Base-by-base conservation (phyloP, 2,888 invertebrate species). In the Petrolisthes cinctipes region DNA sequence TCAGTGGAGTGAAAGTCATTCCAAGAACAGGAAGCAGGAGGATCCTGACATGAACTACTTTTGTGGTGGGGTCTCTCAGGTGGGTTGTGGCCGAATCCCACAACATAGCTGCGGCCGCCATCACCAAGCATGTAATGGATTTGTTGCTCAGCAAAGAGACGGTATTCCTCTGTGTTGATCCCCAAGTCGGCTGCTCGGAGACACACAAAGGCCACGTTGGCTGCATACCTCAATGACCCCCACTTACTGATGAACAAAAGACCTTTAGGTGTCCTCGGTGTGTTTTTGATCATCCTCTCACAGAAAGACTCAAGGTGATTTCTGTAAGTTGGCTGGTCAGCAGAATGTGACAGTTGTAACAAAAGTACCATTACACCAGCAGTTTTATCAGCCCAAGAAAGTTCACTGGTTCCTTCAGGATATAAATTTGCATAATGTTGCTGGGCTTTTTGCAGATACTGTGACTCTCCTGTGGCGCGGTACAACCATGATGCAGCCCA, bases 401-500 rank as follows among this genome's bases (percentile, higher is more conserved):
- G 94, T 89, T 94, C 93, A 76, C 93, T 93, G 17, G 75, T 23
- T 11, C 82, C 82, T n/a, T 6, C 20, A n/a, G 9, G 66, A 17
- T 76, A 53, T 6, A 85, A 11, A 4, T 78, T 68, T 9, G 54
- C 17, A 68, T 84, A 88, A 66, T 88, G 88, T 9, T 51, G 53
- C 37, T 85, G 93, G 3, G 94, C 94, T 75, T 94, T 93, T 54
- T 93, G 93, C 83, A 94, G 92, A 90, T 94, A 94, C 75, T 92
- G 92, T 0, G 92, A 90, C 11, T 94, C 93, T 73, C 93, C 93
- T 2, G 94, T 94, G 5, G 94, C 94, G 91, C 93, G 93, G 92
- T 93, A 94, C 5, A 95, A 92, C 94, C 94, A 94, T 1, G 93
- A 92, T 0, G 94, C 94, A 0, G 94, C 94, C 94, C 94, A 95